phyloP scores from a whole-genome alignment of 2,797 vertebrate genomes.

The Molothrus ater region DNA sequence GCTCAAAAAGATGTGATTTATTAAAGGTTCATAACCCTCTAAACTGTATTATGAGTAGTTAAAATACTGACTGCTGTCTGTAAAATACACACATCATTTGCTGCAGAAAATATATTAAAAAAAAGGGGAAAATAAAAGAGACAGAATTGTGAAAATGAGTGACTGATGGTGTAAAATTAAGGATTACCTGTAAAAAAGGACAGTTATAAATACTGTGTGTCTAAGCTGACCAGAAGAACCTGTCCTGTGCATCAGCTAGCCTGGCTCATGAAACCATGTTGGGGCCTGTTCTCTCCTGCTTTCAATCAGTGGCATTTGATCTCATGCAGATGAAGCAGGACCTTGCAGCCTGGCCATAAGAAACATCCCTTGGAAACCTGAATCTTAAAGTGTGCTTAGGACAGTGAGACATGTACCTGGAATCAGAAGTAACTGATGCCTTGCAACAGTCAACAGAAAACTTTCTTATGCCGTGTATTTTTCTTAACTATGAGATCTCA shows the following conservation, averaged over 20 bases:
- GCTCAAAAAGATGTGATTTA: background rate
- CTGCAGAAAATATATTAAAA: background rate
- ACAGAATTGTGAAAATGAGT: background rate
- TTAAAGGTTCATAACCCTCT: background rate
- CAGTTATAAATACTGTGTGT: background rate
- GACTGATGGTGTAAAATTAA: background rate
- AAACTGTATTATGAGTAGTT: background rate
- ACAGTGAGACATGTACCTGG: background rate
- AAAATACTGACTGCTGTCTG: background rate
- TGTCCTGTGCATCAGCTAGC: background rate
- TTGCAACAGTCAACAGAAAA: background rate
- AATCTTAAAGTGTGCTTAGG: background rate
- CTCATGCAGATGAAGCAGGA: background rate
- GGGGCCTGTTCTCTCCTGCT: background rate
- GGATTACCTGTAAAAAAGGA: background rate
- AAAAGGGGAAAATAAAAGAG: background rate
- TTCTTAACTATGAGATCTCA: background rate
- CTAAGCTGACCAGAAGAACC: background rate
- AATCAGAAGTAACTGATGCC: background rate
- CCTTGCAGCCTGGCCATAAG: background rate
- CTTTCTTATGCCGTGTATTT: background rate
- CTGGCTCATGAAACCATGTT: background rate
- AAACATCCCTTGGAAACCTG: background rate
- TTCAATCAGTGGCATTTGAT: background rate
- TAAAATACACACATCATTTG: background rate